Conservation (phyloP, 2,888 invertebrate species). For the Allygus modestus region DNA sequence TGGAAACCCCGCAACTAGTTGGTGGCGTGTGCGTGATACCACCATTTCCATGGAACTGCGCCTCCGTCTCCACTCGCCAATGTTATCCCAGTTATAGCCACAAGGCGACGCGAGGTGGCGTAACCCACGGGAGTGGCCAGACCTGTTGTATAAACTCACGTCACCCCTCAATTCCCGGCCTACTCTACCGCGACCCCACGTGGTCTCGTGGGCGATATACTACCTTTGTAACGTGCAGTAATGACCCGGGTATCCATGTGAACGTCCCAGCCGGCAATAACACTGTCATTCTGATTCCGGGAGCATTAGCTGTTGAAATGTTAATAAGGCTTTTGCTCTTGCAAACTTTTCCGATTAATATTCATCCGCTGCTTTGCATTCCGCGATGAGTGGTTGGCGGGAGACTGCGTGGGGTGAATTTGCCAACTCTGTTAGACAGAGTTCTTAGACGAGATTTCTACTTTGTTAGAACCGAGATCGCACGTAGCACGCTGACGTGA, state of each 20-base stretch:
- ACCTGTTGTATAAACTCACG: background rate
- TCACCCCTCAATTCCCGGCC: background rate
- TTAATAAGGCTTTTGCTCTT: background rate
- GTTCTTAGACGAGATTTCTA: background rate
- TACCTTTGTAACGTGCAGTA: background rate
- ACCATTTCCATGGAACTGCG: too few species aligned
- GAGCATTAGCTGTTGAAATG: background rate
- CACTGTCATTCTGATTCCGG: background rate
- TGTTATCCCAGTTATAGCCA: conserved; percentile 15
- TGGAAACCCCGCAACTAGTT: background rate
- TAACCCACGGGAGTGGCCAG: conserved; percentile 37
- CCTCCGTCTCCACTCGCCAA: background rate
- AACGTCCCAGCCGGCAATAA: background rate
- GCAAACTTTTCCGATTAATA: background rate
- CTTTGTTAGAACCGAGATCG: too few species aligned
- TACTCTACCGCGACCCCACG: background rate
- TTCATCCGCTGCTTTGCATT: background rate
- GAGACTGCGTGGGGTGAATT: background rate
- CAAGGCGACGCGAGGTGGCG: conserved; percentile 6
- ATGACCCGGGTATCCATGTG: background rate
- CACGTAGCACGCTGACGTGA: too few species aligned
- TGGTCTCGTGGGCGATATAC: background rate
- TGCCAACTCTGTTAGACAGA: background rate
- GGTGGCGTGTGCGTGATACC: background rate
- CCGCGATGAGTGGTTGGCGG: background rate